A percentile compares a stretch with the other conserved stretches of the same genome.
Conservation (phyloP, 1,140 invertebrate genomes). For the Cotesia chilonis region DNA sequence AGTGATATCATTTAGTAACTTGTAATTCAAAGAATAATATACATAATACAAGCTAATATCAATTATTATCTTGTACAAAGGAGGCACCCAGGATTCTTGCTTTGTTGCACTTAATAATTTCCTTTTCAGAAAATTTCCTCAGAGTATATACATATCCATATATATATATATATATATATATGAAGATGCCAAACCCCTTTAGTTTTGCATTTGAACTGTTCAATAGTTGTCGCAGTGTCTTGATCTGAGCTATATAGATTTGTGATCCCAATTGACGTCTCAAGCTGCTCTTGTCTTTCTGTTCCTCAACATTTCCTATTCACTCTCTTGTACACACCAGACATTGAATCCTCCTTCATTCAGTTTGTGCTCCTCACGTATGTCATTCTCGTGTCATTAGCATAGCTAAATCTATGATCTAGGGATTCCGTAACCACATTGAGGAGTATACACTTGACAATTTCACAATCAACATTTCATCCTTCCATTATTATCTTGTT, state of each 20-base stretch:
- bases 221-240: background rate
- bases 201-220: background rate
- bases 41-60: too few species aligned
- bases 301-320: background rate
- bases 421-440: slow-evolving; percentile 6
- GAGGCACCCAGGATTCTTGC: background rate
- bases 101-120: slow-evolving; percentile 37
- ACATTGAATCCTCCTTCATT: background rate
- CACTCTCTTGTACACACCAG: background rate
- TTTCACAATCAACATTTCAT: slow-evolving; percentile 16
- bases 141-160: slow-evolving; percentile 24
- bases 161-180: slow-evolving; percentile 1
- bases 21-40: too few species aligned
- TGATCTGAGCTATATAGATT: background rate
- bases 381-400: slow-evolving; percentile 34
- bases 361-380: slow-evolving; percentile 1
- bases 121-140: slow-evolving; percentile 38
- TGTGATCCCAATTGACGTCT: slow-evolving; percentile 24
- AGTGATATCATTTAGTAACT: too few species aligned
- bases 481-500: slow-evolving; percentile 8
- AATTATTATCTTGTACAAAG: too few species aligned
- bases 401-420: slow-evolving; percentile 32
- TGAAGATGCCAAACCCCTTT: background rate
- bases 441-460: slow-evolving; percentile 7
- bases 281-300: slow-evolving; percentile 21